Conservation (phyloP, 2,113 vertebrate genomes). For the Tachysurus fulvidraco region DNA sequence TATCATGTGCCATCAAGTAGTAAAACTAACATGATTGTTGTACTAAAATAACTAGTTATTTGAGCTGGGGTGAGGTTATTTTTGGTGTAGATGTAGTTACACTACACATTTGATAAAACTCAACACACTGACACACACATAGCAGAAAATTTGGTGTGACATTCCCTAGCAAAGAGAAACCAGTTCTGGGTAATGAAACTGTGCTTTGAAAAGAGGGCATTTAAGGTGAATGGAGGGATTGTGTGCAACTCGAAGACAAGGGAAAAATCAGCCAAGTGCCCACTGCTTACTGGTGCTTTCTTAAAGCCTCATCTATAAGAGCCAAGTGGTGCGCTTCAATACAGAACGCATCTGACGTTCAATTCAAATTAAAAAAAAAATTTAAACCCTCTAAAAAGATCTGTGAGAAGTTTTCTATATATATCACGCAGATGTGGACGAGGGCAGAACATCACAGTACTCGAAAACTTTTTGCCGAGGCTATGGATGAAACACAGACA, state of each 20-base stretch:
- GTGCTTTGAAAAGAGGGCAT: constrained; percentile 23
- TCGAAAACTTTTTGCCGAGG: background rate
- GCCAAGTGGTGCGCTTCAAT: background rate
- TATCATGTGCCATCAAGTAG: constrained; percentile 6
- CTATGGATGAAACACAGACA: background rate
- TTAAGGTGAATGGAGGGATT: background rate
- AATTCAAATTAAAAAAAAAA: background rate
- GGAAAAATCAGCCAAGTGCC: background rate
- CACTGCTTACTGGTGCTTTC: background rate
- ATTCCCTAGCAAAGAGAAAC: constrained; percentile 10
- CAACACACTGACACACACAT: background rate
- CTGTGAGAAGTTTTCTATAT: background rate
- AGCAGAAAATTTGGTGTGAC: background rate
- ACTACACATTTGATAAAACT: background rate
- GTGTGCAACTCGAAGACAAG: background rate
- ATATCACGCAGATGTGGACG: background rate
- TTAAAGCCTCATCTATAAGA: background rate
- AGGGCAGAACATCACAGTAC: background rate
- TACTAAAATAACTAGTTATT: constrained; percentile 11
- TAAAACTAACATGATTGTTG: background rate
- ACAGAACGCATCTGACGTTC: background rate
- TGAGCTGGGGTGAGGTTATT: background rate
- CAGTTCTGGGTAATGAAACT: constrained; percentile 47
- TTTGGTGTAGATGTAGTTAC: background rate
- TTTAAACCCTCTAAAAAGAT: background rate